Evolutionary conservation across 2,113 vertebrate genomes (phyloP).

Genomic region (Ptilonorhynchus violaceus): DNA sequence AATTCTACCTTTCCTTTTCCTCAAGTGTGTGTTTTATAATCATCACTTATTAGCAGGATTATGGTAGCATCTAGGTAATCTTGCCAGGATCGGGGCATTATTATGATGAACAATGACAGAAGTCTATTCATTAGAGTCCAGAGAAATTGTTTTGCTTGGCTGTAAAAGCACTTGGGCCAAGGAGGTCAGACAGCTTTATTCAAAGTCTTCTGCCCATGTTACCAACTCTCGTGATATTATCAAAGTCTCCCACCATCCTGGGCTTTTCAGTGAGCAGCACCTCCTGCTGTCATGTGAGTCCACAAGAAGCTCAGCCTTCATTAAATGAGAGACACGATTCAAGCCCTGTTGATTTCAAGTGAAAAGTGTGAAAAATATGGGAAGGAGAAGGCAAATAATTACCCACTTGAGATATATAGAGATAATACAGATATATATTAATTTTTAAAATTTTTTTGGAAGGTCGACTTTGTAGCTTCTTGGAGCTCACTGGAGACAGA

Average conservation of each 20-base stretch:
- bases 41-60: constrained; percentile 55
- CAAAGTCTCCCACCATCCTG: constrained; percentile 49
- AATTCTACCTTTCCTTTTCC: constrained; percentile 54
- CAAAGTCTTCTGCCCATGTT: constrained; percentile 54
- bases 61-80: constrained; percentile 56
- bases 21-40: constrained; percentile 53
- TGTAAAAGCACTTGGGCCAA: constrained; percentile 59
- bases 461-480: not conserved
- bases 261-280: constrained; percentile 59
- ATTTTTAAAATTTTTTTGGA: not conserved
- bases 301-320: constrained; percentile 57
- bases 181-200: constrained; percentile 60
- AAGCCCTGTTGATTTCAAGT: constrained; percentile 54
- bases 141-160: constrained; percentile 65
- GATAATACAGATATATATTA: not conserved
- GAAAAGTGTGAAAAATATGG: constrained; percentile 46
- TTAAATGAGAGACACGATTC: constrained; percentile 32
- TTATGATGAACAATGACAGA: constrained; percentile 65
- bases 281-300: constrained; percentile 61
- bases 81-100: constrained; percentile 52
- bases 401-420: not conserved
- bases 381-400: constrained; percentile 41
- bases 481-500: not conserved
- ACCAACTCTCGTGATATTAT: constrained; percentile 65
- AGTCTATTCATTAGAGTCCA: constrained; percentile 64